Conservation (phyloP, 2,113 vertebrate species). For the Desmodus rotundus region DNA sequence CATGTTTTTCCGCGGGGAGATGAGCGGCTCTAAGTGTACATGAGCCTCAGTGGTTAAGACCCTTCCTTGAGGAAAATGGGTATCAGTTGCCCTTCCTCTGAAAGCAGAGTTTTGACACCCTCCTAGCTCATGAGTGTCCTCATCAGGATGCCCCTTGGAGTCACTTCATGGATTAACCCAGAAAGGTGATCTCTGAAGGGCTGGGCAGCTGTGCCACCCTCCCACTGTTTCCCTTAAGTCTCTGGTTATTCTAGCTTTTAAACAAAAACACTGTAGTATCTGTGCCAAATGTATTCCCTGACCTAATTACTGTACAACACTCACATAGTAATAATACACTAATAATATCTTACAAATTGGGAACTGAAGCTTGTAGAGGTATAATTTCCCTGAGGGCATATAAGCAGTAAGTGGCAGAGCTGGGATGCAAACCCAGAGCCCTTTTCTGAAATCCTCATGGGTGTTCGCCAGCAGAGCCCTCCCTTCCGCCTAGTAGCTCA, state of each 20-base stretch:
- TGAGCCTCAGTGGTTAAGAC: neutral
- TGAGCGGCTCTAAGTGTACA: neutral
- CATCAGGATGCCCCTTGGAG: neutral
- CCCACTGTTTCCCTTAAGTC: neutral
- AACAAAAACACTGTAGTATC: neutral
- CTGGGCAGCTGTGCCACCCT: neutral
- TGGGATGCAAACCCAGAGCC: neutral
- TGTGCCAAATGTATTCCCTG: neutral
- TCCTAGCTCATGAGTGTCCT: neutral
- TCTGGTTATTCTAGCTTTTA: neutral
- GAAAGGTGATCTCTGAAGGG: neutral
- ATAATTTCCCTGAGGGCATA: neutral
- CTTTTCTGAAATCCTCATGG: neutral
- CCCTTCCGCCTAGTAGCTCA: neutral
- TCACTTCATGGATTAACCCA: neutral
- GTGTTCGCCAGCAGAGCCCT: neutral
- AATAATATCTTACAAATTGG: neutral
- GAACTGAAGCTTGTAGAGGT: neutral
- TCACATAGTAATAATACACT: neutral
- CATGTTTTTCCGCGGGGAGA: neutral
- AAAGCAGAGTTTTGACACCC: neutral
- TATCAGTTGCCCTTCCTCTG: neutral
- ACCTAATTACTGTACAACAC: neutral
- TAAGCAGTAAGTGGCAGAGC: neutral
- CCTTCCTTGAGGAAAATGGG: neutral